phyloP scores from a whole-genome alignment of 2,113 vertebrate species.

The Zosterops hypoxanthus region DNA sequence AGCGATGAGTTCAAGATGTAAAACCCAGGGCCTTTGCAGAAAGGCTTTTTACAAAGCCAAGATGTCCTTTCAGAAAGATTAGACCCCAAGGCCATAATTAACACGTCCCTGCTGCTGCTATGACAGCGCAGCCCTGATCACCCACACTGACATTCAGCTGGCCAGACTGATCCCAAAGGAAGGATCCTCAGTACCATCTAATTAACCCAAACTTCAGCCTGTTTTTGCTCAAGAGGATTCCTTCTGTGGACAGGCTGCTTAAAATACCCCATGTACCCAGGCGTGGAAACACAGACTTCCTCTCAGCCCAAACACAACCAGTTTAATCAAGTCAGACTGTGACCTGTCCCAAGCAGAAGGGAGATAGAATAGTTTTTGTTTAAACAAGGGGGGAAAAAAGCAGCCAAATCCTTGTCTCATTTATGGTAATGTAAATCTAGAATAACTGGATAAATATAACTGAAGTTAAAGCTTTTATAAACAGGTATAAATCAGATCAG shows the following conservation, averaged over 20 bases:
- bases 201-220: background rate
- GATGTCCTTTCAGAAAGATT: background rate
- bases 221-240: background rate
- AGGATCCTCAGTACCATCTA: background rate
- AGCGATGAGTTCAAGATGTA: background rate
- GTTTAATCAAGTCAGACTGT: conserved; percentile 12
- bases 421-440: conserved; percentile 28
- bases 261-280: background rate
- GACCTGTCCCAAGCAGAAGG: background rate
- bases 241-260: background rate
- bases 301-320: conserved; percentile 8
- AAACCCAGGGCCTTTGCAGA: background rate
- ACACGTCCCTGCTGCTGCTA: background rate
- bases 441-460: conserved; percentile 19
- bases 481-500: conserved; percentile 21
- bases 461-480: conserved; percentile 25
- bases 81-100: background rate
- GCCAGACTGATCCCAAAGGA: background rate
- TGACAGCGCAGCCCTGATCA: background rate
- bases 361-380: background rate
- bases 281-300: background rate
- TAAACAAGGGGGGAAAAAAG: background rate
- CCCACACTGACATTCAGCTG: background rate
- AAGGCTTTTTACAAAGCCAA: background rate
- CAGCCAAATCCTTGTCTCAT: conserved; percentile 1